phyloP scores from a whole-genome alignment of 2,888 invertebrate genomes.

The Nebria salina region DNA sequence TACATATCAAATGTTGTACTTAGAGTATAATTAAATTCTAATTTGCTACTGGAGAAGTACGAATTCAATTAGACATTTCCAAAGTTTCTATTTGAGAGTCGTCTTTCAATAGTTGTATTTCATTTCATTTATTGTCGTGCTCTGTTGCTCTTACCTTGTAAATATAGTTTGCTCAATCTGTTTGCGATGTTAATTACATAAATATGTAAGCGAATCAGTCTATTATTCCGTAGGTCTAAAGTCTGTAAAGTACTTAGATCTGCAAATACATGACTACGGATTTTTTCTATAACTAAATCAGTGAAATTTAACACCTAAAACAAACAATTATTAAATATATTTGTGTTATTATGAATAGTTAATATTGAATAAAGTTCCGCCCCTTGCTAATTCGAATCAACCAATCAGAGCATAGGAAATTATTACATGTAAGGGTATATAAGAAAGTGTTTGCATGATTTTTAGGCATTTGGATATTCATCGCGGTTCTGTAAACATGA shows the following conservation, averaged over 20 bases:
- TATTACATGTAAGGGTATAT: too few species aligned
- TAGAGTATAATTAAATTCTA: too few species aligned
- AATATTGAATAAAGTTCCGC: not conserved
- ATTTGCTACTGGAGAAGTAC: too few species aligned
- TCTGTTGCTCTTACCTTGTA: constrained; percentile 17
- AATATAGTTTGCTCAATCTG: constrained; percentile 25
- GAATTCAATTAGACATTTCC: too few species aligned
- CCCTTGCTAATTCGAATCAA: too few species aligned
- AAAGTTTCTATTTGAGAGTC: too few species aligned
- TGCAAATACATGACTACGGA: constrained; percentile 49
- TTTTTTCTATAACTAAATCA: constrained; percentile 49
- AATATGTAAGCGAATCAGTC: constrained; percentile 24
- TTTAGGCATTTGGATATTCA: too few species aligned
- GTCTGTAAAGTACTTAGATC: constrained; percentile 49
- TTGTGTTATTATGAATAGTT: not conserved
- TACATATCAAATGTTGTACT: not conserved
- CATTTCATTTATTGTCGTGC: too few species aligned
- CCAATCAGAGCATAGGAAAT: too few species aligned
- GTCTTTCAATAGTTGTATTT: too few species aligned
- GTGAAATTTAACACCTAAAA: constrained; percentile 51
- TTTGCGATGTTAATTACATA: constrained; percentile 30
- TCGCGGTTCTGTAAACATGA: too few species aligned
- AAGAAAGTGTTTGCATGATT: too few species aligned
- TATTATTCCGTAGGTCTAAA: constrained; percentile 51
- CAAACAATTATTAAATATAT: not conserved